phyloP scores from a whole-genome alignment of 1,140 invertebrate genomes.

The Drosophila pseudoobscura region DNA sequence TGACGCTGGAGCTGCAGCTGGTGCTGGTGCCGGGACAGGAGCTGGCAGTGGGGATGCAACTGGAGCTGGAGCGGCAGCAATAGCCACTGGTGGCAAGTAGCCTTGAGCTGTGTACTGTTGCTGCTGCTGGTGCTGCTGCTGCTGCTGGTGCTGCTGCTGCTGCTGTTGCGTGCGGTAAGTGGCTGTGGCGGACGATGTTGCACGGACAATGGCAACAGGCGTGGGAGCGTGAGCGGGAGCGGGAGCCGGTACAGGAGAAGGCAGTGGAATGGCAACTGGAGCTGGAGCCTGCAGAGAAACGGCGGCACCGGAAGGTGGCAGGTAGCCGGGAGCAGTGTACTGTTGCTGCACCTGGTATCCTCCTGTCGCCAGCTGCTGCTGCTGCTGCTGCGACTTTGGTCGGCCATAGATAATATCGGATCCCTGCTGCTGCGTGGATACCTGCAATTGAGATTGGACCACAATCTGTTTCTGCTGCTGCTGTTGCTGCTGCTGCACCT shows the following conservation, averaged over 20 bases:
- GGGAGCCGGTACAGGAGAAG: constrained; percentile 8
- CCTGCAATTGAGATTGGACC: too few species aligned
- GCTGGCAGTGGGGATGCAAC: not conserved
- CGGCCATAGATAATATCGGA: too few species aligned
- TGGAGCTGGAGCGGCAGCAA: not conserved
- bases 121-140: too few species aligned
- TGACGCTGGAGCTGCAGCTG: not conserved
- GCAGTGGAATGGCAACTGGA: constrained; percentile 13
- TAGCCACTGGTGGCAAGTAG: constrained; percentile 18
- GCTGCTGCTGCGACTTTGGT: constrained; percentile 4
- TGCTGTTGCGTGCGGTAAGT: too few species aligned
- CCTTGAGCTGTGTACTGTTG: not conserved
- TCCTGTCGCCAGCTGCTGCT: not conserved
- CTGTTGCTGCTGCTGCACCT: constrained; percentile 19
- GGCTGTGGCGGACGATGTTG: not conserved
- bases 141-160: too few species aligned
- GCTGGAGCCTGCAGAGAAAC: not conserved
- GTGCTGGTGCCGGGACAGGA: not conserved
- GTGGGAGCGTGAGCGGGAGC: not conserved
- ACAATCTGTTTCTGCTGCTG: not conserved
- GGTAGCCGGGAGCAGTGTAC: constrained; percentile 25
- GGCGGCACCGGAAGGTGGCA: constrained; percentile 24
- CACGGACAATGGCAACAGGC: constrained; percentile 11
- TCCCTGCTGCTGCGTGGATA: too few species aligned
- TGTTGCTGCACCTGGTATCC: constrained; percentile 14